Conservation (phyloP, 2,797 vertebrate species). For the Enteromius thamalakanensis region DNA sequence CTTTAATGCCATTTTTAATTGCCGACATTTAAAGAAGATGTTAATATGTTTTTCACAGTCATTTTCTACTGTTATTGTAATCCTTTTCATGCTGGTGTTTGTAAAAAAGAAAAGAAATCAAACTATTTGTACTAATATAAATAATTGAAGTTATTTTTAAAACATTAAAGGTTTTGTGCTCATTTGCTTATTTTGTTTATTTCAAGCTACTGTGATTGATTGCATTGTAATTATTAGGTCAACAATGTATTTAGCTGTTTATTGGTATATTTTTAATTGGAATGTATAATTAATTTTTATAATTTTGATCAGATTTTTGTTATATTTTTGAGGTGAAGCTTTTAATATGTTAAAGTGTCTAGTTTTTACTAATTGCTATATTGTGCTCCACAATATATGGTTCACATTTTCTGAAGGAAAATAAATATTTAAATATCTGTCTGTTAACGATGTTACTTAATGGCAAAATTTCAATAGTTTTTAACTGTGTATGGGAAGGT, state of each 20-base stretch:
- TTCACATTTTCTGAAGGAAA: conserved; percentile 99
- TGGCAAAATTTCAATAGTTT: conserved; percentile 99
- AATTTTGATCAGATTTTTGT: conserved; percentile 99
- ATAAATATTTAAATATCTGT: conserved; percentile 99
- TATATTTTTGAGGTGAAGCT: conserved; percentile 99
- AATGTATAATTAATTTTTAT: conserved; percentile 99
- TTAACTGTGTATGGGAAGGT: conserved; percentile 99
- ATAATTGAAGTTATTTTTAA: conserved; percentile 99
- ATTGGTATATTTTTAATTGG: conserved; percentile 99
- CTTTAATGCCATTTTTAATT: conserved; percentile 99
- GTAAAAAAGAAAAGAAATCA: conserved; percentile 99
- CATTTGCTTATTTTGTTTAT: conserved; percentile 99
- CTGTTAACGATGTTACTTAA: conserved; percentile 99
- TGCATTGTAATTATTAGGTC: conserved; percentile 99
- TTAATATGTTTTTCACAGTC: conserved; percentile 93
- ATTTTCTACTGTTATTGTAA: conserved; percentile 99
- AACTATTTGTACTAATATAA: conserved; percentile 99
- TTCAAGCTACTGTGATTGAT: conserved; percentile 99
- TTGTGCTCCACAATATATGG: conserved; percentile 99
- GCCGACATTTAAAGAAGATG: conserved; percentile 99
- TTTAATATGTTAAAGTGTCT: conserved; percentile 99
- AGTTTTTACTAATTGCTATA: conserved; percentile 99
- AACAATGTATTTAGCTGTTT: conserved; percentile 99
- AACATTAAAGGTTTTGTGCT: conserved; percentile 99
- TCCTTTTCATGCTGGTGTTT: conserved; percentile 99